Evolutionary conservation across 2,888 invertebrate species (phyloP), one percentile per base, ranked within the genome.

Genomic region (Scaeva pyrastri): DNA sequence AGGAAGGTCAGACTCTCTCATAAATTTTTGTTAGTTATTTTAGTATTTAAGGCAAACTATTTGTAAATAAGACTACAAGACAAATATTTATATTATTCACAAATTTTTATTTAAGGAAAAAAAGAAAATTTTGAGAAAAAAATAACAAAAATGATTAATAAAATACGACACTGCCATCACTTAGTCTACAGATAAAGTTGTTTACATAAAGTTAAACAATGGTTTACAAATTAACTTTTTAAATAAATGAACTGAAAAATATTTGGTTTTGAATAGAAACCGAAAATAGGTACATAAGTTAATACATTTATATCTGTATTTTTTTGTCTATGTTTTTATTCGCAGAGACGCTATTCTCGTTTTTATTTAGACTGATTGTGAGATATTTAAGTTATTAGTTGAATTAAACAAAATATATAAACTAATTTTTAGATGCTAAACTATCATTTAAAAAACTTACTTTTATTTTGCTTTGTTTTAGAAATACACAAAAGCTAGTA

Each of bases 1-100:
- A 89, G 73, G 88, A 89, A 75, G 87, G 88, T 8, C 89, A 89
- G 73, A 72, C 82, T 12, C 77, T 88, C 62, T 88, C 89, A n/a
- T 89, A 89, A 85, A 66, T 39, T 48, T 39, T 43, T 50, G 19
- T 50, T 60, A 19, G 73, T 62, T 76, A 14, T 36, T 68, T 56
- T 68, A 71, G 70, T 52, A 23, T 55, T 48, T 81, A 86, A 73
- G 76, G n/a, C 43, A 66, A 76, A 45, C 31, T 45, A 52, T 62
- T 76, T 85, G 81, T 81, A 76, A 81, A 85, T 85, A 85, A 50
- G 52, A 23, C 45, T 76, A 80, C 80, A 64, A 75, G 23, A 73
- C 21, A 85, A 77, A 31, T 70, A 70, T 58, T 76, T 85, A 85
- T 81, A 81, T 58, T 79, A 84, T 75, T 85, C 75, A 75, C 66